Evolutionary conservation across 1,140 invertebrate species (phyloP).

Genomic region (Dreissena polymorpha): DNA sequence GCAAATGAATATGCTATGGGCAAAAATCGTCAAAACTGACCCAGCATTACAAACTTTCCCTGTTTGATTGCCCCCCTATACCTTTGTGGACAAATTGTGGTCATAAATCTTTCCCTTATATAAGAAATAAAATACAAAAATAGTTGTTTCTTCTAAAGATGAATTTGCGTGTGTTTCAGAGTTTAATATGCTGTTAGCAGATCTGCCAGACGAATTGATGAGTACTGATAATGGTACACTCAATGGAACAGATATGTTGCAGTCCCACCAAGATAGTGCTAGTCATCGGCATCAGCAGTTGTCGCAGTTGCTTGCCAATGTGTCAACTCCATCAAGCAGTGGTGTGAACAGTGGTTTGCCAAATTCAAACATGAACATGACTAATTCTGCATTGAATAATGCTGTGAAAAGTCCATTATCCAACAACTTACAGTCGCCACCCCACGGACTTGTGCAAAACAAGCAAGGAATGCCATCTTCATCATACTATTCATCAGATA

Average conservation of each 20-base stretch:
- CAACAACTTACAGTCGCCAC: conserved; percentile 67
- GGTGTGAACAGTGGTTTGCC: conserved; percentile 55
- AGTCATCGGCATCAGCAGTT: conserved; percentile 68
- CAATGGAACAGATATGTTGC: conserved; percentile 71
- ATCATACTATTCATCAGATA: conserved; percentile 49
- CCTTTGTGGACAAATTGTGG: no score
- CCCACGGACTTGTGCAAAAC: conserved; percentile 61
- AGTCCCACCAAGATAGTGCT: conserved; percentile 61
- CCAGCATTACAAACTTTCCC: no score
- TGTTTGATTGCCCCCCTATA: no score
- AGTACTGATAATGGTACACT: conserved; percentile 64
- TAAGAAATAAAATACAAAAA: no score
- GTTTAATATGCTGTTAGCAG: conserved; percentile 80
- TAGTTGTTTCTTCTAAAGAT: no score
- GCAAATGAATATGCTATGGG: no score
- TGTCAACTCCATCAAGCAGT: conserved; percentile 64
- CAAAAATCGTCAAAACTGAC: no score
- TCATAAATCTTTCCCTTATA: no score
- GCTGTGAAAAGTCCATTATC: conserved; percentile 75
- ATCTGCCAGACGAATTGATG: conserved; percentile 95
- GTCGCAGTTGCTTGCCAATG: conserved; percentile 70
- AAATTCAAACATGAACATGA: conserved; percentile 54
- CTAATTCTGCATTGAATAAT: conserved; percentile 62
- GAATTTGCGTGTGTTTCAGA: conserved; percentile 58
- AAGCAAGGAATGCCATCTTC: conserved; percentile 47